Conservation (phyloP, 2,888 invertebrate genomes). For the Megaustenia siamemsis region DNA sequence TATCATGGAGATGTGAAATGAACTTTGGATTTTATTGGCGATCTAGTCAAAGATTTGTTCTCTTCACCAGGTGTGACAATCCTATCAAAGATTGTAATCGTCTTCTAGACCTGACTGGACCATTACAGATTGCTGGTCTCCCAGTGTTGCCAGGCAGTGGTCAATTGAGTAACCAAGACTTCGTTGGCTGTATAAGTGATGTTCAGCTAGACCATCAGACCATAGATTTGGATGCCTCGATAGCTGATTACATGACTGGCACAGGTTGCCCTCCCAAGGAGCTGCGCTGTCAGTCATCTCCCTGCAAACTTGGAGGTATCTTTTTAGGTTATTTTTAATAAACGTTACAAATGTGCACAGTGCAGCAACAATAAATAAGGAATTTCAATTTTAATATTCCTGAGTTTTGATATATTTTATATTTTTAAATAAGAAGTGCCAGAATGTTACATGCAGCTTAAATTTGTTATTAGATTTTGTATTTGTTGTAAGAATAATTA, state of each 20-base stretch:
- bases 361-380: too few relatives aligned
- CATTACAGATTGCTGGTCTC: constrained; percentile 93
- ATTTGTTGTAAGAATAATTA: too few relatives aligned
- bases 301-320: constrained; percentile 92
- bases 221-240: constrained; percentile 87
- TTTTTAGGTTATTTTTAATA: too few relatives aligned
- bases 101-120: constrained; percentile 93
- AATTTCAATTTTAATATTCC: too few relatives aligned
- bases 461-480: too few relatives aligned
- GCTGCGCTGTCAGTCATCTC: constrained; percentile 89
- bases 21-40: neutral
- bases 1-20: neutral
- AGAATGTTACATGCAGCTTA: too few relatives aligned
- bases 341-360: too few relatives aligned
- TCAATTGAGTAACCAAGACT: constrained; percentile 83
- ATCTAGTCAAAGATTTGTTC: neutral
- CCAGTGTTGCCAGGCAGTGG: constrained; percentile 82
- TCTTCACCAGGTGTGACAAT: constrained; percentile 79
- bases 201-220: constrained; percentile 91
- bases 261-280: constrained; percentile 93
- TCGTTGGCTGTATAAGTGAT: constrained; percentile 94
- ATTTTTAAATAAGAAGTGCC: too few relatives aligned
- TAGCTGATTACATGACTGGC: constrained; percentile 82
- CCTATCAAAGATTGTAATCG: constrained; percentile 83
- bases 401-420: too few relatives aligned